phyloP scores from a whole-genome alignment of 2,888 invertebrate genomes.

The Branchipolynoe longqiensis region DNA sequence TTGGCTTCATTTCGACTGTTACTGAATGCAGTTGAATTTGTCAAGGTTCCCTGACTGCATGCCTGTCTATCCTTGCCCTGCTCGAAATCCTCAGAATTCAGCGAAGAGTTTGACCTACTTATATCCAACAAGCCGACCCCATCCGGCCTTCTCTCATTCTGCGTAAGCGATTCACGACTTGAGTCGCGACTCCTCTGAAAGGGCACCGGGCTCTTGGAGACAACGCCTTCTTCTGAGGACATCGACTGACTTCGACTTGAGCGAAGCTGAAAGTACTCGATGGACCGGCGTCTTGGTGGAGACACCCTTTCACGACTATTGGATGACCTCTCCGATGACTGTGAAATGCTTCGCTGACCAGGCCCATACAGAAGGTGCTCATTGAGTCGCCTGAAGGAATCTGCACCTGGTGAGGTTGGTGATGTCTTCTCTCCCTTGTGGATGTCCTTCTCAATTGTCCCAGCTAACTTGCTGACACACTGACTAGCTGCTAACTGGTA shows the following conservation, averaged over 20 bases:
- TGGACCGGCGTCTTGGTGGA: background rate
- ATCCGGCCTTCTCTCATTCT: background rate
- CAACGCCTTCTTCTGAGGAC: conserved; percentile 18
- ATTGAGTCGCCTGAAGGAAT: background rate
- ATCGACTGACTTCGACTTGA: background rate
- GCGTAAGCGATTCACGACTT: background rate
- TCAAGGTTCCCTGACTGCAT: background rate
- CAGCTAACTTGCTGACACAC: background rate
- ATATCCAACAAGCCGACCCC: background rate
- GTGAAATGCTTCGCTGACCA: background rate
- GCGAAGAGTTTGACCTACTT: background rate
- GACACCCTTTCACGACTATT: background rate
- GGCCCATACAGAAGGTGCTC: background rate
- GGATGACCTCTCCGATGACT: conserved; percentile 4
- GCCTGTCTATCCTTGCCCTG: background rate
- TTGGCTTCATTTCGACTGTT: background rate
- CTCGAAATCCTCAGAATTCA: background rate
- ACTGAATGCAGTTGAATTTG: conserved; percentile 11
- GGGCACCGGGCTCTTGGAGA: conserved; percentile 22
- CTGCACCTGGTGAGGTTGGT: background rate
- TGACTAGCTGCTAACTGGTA: background rate
- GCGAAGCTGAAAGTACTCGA: conserved; percentile 11
- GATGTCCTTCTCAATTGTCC: background rate
- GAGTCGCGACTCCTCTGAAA: conserved; percentile 11
- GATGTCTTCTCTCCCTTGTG: background rate